These are phyloP conservation scores for Antechinus flavipes DNA, from an alignment of 2,113 vertebrate genomes.

Conservation along the genomic window DNA sequence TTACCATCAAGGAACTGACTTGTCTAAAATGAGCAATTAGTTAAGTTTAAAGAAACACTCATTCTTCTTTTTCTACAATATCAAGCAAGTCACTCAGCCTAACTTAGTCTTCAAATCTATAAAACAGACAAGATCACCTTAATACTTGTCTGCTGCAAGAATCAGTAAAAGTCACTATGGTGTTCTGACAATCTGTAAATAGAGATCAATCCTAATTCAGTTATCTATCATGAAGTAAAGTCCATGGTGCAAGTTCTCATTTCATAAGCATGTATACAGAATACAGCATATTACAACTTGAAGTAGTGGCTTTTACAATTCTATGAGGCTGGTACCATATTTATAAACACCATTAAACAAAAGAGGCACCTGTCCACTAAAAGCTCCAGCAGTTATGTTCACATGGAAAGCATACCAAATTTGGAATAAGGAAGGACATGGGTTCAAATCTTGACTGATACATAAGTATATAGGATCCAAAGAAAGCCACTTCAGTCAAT, in stretches of 20 bases:
- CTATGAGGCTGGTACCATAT: background rate
- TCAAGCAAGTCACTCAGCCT: slow-evolving; percentile 17
- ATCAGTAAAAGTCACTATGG: background rate
- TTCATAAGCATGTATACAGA: background rate
- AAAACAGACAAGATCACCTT: slow-evolving; percentile 3
- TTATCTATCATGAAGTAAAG: slow-evolving; percentile 52
- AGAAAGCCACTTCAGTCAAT: background rate
- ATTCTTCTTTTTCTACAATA: slow-evolving; percentile 23
- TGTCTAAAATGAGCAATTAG: background rate
- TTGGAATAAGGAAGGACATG: background rate
- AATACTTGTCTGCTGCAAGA: background rate
- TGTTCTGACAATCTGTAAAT: slow-evolving; percentile 10
- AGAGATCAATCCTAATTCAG: slow-evolving; percentile 68
- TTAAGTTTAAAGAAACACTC: background rate
- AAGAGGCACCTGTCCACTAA: background rate
- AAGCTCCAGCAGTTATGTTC: background rate
- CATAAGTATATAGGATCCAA: background rate
- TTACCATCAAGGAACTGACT: background rate
- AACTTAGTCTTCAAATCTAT: slow-evolving; percentile 10
- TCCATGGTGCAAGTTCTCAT: slow-evolving; percentile 63
- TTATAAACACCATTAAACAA: background rate
- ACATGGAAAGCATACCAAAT: background rate
- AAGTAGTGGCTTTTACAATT: background rate
- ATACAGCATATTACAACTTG: background rate
- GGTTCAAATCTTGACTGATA: background rate